phyloP scores from a whole-genome alignment of 1,140 invertebrate species.

The Zaprionus capensis region DNA sequence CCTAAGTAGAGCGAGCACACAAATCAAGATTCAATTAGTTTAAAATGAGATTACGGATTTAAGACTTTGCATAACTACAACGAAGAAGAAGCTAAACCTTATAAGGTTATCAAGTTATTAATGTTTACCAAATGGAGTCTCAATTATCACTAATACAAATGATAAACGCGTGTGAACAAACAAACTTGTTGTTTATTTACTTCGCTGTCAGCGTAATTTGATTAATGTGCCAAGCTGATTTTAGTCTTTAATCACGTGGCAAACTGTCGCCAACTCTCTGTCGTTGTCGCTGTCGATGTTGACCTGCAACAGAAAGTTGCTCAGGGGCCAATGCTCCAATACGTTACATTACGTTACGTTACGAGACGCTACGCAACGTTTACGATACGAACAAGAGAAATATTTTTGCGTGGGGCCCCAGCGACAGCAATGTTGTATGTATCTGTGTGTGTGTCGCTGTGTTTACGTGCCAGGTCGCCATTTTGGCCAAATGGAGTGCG shows the following conservation, averaged over 20 bases:
- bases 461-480: constrained; percentile 42
- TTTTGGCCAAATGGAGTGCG: constrained; percentile 59
- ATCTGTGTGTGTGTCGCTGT: constrained; percentile 2
- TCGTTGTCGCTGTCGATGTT: no score
- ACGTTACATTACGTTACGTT: constrained; percentile 8
- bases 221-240: constrained; percentile 38
- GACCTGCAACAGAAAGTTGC: constrained; percentile 19
- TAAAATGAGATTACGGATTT: background rate
- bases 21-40: constrained; percentile 2
- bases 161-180: background rate
- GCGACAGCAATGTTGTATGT: constrained; percentile 1
- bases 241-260: constrained; percentile 32
- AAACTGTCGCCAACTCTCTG: constrained; percentile 13
- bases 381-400: constrained; percentile 48
- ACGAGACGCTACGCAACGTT: constrained; percentile 9
- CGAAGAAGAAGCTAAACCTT: background rate
- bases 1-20: background rate
- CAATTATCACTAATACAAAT: background rate
- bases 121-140: no score
- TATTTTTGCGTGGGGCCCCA: constrained; percentile 73
- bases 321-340: constrained; percentile 34
- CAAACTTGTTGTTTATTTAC: constrained; percentile 5
- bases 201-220: constrained; percentile 5
- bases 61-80: background rate
- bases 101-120: background rate